phyloP scores from a whole-genome alignment of 2,888 invertebrate genomes.

The Timandra comae region DNA sequence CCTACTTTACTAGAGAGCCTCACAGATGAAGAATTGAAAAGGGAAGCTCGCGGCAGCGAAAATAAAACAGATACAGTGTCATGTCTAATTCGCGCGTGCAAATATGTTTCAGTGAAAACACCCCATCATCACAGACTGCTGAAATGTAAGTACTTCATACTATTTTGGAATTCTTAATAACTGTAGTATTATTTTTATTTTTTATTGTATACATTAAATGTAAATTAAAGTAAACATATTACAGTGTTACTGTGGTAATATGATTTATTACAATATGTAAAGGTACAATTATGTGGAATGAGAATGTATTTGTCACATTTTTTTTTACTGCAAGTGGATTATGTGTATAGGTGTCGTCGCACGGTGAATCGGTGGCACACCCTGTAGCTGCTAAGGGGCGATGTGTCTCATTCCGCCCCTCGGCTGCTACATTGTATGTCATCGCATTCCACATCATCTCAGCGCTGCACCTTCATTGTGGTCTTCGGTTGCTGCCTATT shows the following conservation, averaged over 20 bases:
- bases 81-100: slow-evolving; percentile 94
- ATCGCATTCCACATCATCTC: slow-evolving; percentile 28
- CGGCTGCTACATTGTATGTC: slow-evolving; percentile 60
- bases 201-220: slow-evolving; percentile 2
- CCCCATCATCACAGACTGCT: slow-evolving; percentile 86
- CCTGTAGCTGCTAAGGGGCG: slow-evolving; percentile 77
- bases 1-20: slow-evolving; percentile 92
- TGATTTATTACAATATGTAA: no score
- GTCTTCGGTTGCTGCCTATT: no score
- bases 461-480: slow-evolving; percentile 20
- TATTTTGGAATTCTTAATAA: slow-evolving; percentile 1
- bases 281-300: slow-evolving; percentile 2
- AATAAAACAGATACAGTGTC: slow-evolving; percentile 97
- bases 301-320: slow-evolving; percentile 7
- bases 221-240: slow-evolving; percentile 5
- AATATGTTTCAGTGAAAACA: slow-evolving; percentile 90
- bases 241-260: no score
- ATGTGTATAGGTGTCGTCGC: slow-evolving; percentile 4
- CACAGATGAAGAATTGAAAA: slow-evolving; percentile 96
- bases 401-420: slow-evolving; percentile 49
- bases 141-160: slow-evolving; percentile 75
- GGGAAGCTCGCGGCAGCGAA: slow-evolving; percentile 94
- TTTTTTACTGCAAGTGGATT: slow-evolving; percentile 5
- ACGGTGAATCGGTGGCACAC: slow-evolving; percentile 42
- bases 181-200: no score